phyloP scores from a whole-genome alignment of 2,888 invertebrate species.

The Netelia fuscicornis region DNA sequence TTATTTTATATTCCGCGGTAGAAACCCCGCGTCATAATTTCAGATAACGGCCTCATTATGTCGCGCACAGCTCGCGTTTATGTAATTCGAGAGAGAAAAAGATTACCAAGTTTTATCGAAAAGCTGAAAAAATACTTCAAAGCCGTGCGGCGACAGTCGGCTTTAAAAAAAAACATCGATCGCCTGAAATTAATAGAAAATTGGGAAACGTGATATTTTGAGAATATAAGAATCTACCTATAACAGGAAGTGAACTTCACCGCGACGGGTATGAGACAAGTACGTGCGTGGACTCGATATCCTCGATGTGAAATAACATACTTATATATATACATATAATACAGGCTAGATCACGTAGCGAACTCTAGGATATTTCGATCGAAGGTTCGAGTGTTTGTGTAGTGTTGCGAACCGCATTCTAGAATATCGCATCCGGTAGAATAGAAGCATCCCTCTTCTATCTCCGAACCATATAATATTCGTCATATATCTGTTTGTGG shows the following conservation, averaged over 20 bases:
- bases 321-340: no score
- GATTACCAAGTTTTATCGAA: constrained; percentile 40
- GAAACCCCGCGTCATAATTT: constrained; percentile 60
- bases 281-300: constrained; percentile 28
- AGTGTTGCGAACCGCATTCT: constrained; percentile 9
- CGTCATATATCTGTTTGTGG: background rate
- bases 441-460: constrained; percentile 39
- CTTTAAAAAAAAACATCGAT: background rate
- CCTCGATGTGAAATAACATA: background rate
- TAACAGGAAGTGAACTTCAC: background rate
- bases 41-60: constrained; percentile 59
- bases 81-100: constrained; percentile 4
- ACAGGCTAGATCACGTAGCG: background rate
- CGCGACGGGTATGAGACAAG: background rate
- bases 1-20: constrained; percentile 26
- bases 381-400: background rate
- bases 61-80: constrained; percentile 26
- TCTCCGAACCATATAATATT: background rate
- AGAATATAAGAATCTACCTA: constrained; percentile 6
- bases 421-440: constrained; percentile 11
- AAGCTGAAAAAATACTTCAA: constrained; percentile 29
- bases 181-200: background rate
- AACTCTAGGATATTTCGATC: constrained; percentile 9
- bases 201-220: background rate
- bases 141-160: background rate